Conservation (phyloP, 2,888 invertebrate genomes). For the Erpobdella octoculata region DNA sequence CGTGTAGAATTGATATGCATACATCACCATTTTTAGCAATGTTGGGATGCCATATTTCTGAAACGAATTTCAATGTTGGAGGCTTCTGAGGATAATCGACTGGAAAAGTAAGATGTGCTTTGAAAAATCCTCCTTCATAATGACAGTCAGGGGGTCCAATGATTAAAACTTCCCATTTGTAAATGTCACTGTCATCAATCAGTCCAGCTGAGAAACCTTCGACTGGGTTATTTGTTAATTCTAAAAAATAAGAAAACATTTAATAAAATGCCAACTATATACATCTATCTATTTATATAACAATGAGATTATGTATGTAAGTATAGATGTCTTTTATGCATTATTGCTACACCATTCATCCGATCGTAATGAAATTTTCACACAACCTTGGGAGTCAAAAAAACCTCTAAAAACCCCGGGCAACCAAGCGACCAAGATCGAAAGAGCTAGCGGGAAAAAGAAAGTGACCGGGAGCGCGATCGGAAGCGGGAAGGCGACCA, state of each 20-base stretch:
- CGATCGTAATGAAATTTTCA: too few species aligned
- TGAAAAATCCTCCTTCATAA: conserved; percentile 98
- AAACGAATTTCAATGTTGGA: conserved; percentile 96
- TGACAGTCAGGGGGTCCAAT: conserved; percentile 98
- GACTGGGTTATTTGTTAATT: conserved; percentile 96
- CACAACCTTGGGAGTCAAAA: too few species aligned
- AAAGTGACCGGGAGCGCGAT: too few species aligned
- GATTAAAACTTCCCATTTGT: conserved; percentile 98
- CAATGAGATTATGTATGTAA: too few species aligned
- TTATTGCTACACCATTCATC: too few species aligned
- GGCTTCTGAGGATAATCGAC: conserved; percentile 97
- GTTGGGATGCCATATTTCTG: conserved; percentile 99
- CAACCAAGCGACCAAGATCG: too few species aligned
- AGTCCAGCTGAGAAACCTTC: conserved; percentile 99
- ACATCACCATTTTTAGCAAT: conserved; percentile 93
- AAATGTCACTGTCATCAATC: conserved; percentile 98
- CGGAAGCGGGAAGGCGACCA: too few species aligned
- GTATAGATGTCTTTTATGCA: too few species aligned
- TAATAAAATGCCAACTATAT: too few species aligned
- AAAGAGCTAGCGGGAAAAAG: too few species aligned
- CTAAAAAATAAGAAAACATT: conserved; percentile 62
- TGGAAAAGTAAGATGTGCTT: conserved; percentile 94
- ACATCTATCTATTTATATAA: too few species aligned
- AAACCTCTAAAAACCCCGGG: too few species aligned
- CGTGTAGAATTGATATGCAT: conserved; percentile 96